Conservation (phyloP, 2,113 vertebrate genomes). For the Oncorhynchus mykiss region DNA sequence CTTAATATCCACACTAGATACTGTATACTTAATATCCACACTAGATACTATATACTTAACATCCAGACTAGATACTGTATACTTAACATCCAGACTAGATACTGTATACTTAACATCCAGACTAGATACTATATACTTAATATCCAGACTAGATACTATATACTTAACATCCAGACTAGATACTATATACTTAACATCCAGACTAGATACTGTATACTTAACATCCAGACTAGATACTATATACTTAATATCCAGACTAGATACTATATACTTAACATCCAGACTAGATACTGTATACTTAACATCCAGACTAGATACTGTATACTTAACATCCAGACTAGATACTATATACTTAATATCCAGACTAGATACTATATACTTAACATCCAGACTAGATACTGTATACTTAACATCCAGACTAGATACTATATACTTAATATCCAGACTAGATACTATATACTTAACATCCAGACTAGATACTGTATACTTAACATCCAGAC, state of each 20-base stretch:
- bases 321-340: conserved; percentile 7
- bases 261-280: too few species aligned
- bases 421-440: too few species aligned
- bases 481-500: too few species aligned
- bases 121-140: too few species aligned
- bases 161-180: conserved; percentile 7
- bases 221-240: neutral
- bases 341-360: neutral
- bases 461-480: too few species aligned
- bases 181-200: neutral
- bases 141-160: neutral
- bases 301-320: too few species aligned
- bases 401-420: neutral
- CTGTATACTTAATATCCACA: neutral
- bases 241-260: too few species aligned
- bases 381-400: neutral
- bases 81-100: too few species aligned
- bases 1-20: conserved; percentile 2
- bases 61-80: neutral
- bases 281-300: too few species aligned
- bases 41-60: neutral
- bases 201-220: neutral
- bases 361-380: too few species aligned
- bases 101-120: too few species aligned
- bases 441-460: too few species aligned